Base-by-base conservation (phyloP, 1,140 invertebrate species). In the Portunus trituberculatus region DNA sequence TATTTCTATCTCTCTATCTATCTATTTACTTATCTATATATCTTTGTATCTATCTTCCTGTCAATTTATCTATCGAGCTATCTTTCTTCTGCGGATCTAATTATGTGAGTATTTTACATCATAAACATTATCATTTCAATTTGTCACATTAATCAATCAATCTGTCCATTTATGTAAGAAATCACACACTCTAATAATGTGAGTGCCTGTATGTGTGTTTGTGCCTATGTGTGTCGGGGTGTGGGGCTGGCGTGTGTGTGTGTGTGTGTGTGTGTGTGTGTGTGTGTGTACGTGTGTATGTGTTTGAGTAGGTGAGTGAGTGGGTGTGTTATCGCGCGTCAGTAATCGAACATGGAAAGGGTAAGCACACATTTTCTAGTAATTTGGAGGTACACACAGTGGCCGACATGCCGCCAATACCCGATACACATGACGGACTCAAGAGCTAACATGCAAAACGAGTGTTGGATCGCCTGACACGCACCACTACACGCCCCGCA, bases 211-310 rank as follows among this genome's bases (percentile, higher is more conserved):
- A 6, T 39, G 39, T 39, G 39, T 39, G 39, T 39, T 1, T 39
- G 39, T 39, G 39, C 6, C 39, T 39, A 6, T 39, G 39, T 39
- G 39, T 39, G 39, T 39, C 1, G 1, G 39, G 1, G 39, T 39
- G 39, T 39, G 39, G 1, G 39, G 1, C 39, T 39, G 39, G 67
- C n/a, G 67, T 76, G 67, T 76, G 67, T 76, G 67, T 76, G 67
- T 76, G 67, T 76, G 67, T 76, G 67, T 76, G 67, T 76, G 67
- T 76, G 67, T 76, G 67, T 76, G 67, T 76, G 67, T 76, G 67
- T 76, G 67, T 76, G 67, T 76, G 67, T 76, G 67, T 76, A 25
- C n/a, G 67, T 76, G 67, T 76, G 67, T 76, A 25, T 76, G 67
- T 76, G 25, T 76, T 8, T 76, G 25, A n/a, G 20, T n/a, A 59